These are phyloP conservation scores for Kryphioiulus occultus DNA, from an alignment of 2,888 invertebrate genomes.

Conservation along the genomic window DNA sequence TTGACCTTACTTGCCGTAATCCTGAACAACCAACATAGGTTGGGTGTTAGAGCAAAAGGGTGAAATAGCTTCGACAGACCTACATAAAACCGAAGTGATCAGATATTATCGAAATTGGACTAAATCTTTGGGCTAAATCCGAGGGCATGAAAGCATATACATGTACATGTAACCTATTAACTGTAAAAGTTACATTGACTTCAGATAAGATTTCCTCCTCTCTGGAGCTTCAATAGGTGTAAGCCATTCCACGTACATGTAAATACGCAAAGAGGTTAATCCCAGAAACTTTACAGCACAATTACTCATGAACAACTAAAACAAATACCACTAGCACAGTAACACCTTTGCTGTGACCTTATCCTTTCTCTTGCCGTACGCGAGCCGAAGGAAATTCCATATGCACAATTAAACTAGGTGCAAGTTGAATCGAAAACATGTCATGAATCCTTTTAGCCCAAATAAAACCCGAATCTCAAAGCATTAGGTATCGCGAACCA, in stretches of 20 bases:
- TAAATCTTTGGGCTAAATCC: background rate
- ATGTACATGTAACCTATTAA: background rate
- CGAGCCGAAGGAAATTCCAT: background rate
- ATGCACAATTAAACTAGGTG: background rate
- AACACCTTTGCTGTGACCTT: background rate
- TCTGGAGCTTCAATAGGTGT: background rate
- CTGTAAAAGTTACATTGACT: background rate
- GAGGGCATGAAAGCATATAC: too few species aligned
- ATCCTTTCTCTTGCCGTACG: background rate
- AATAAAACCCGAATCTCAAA: background rate
- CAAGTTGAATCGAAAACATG: background rate
- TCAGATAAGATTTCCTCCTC: background rate
- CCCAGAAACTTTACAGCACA: background rate
- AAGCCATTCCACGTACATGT: background rate
- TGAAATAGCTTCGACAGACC: background rate
- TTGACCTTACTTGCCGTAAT: background rate
- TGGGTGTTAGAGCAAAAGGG: background rate
- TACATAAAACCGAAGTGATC: background rate
- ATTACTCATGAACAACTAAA: background rate
- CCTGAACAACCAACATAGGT: background rate
- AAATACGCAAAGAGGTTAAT: background rate
- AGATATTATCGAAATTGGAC: background rate
- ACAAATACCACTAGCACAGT: background rate
- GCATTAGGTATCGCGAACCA: background rate
- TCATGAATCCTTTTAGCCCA: conserved; percentile 7